Base-by-base conservation (phyloP, 2,888 invertebrate genomes). In the Apodemia zela region DNA sequence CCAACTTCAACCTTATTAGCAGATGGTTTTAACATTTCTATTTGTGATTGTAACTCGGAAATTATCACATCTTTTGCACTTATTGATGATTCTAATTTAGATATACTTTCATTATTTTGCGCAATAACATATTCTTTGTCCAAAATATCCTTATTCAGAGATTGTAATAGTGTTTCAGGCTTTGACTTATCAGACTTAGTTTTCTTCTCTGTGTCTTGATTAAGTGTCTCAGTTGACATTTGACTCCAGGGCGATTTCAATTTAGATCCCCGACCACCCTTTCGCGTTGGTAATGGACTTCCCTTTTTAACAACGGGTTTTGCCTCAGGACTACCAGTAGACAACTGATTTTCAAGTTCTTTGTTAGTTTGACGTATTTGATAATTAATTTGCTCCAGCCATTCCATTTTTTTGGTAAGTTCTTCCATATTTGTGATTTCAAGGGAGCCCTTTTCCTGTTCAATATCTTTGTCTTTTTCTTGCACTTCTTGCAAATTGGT, bases 361-460 rank as follows among this genome's bases (percentile, higher is more conserved):
- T 92, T 89, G 69, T 91, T 92, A 51, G 92, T 87, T 71, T 88
- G 86, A 68, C 92, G 86, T 38, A 94, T 89, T 73, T 92, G 85
- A 66, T 85, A 90, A 67, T 94, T 88, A 13, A 90, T 75, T 75
- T 92, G 89, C 71, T 93, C 88, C 42, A 94, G 79, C 63, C 88
- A 76, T 71, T 93, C 92, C 62, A 94, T 81, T 72, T 94, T 82
- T 73, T 90, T 87, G 11, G 85, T 82, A 57, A 92, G 73, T 69
- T 91, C 87, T 63, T 76, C 78, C 88, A 91, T 89, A 67, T 82
- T 80, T 42, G 81, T 72, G 69, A 90, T 87, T 76, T 92, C 90
- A 59, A 93, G 79, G 69, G 88, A 90, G n/a, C 93, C 92, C 70
- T 94, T 94, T 76, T 95, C 94, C 74, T 92, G 89, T 72, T 92